Percentiles rank a stretch among this genome's conserved stretches.
Evolutionary conservation across 2,797 vertebrate species (phyloP).

Genomic region (Zonotrichia albicollis): DNA sequence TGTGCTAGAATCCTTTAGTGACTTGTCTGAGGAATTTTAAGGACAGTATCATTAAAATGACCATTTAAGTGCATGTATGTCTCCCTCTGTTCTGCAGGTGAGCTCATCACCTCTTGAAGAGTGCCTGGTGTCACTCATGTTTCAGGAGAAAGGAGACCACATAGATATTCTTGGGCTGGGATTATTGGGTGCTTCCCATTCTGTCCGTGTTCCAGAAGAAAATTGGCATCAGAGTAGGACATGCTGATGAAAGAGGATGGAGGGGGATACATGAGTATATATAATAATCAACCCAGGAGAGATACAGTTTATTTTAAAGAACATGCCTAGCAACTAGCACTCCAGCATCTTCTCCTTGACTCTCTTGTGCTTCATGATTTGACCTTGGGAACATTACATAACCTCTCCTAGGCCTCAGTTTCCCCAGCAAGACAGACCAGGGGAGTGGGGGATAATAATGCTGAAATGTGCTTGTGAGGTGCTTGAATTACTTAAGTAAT

Average conservation of each 20-base stretch:
- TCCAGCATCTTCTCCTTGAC: neutral
- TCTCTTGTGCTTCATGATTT: neutral
- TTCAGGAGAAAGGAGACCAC: neutral
- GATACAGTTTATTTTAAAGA: neutral
- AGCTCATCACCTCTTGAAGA: neutral
- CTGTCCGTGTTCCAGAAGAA: neutral
- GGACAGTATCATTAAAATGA: neutral
- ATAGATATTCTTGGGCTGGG: neutral
- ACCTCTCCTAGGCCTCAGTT: constrained; percentile 35
- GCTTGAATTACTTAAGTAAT: neutral
- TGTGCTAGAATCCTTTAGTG: neutral
- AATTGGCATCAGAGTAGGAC: neutral
- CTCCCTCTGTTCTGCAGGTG: neutral
- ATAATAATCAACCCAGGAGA: neutral
- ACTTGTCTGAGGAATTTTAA: neutral
- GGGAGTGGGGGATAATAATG: neutral
- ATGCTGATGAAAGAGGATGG: neutral
- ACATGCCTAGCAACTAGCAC: neutral
- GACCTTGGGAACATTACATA: constrained; percentile 41
- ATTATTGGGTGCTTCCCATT: neutral
- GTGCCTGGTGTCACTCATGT: neutral
- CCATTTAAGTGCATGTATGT: neutral
- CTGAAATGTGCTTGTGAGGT: neutral
- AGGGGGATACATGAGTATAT: neutral
- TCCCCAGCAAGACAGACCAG: neutral